Base-by-base conservation (phyloP, 2,113 vertebrate species). In the Ia io region DNA sequence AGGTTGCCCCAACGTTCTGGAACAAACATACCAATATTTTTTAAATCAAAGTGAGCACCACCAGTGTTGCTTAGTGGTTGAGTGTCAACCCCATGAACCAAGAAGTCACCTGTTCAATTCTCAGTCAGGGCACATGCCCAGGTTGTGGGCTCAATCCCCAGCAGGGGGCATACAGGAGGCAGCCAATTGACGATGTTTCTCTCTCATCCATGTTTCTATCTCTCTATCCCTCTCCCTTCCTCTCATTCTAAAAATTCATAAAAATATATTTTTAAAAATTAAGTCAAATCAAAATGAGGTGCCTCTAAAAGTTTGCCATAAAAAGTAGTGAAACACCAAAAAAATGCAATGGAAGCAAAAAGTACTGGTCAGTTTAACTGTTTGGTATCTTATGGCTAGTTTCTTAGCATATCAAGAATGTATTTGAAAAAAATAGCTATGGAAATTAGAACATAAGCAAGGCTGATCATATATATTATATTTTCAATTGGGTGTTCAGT, bases 401-500 rank as follows among this genome's bases (percentile, higher is more conserved):
- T 67, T 95, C 73, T 90, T 94, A 82, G 25, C 7, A 74, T 25
- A 67, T 71, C 44, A 53, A 90, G 84, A 13, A 95, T 30, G 56
- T 56, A 92, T 74, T 73, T 70, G 1, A 37, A 47, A 84, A 82
- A 87, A 56, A 77, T 11, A 59, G 9, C 3, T 30, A 51, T 65
- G 28, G 23, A 65, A 96, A 90, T 90, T 88, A 88, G 73, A 91
- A 69, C 32, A 94, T 20, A 90, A 93, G 51, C 53, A 84, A 92
- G 13, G 69, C 7, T 47, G 10, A n/a, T 71, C 14, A 40, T 47
- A 22, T 47, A 14, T 73, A 35, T 85, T 73, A 42, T 59, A 83
- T 91, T 76, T 93, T 87, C 40, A 69, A 9, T 20, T 51, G 6
- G 25, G 53, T 92, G 51, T 61, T 77, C 37, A 88, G 9, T 63